A percentile compares a stretch with the other conserved stretches of the same genome.
phyloP scores from a whole-genome alignment of 2,797 vertebrate genomes.

The Trachops cirrhosus region DNA sequence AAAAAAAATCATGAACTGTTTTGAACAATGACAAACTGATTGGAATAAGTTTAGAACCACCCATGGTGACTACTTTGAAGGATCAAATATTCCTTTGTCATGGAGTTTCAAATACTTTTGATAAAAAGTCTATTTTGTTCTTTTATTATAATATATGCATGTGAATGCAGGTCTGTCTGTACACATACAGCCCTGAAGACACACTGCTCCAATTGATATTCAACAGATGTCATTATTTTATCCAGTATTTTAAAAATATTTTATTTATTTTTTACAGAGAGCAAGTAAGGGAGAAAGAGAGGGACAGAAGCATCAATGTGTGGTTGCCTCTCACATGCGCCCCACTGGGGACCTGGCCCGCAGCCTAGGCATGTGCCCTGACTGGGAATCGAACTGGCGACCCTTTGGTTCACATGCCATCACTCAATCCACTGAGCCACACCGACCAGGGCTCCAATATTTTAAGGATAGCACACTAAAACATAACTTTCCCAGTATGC shows the following conservation, averaged over 20 bases:
- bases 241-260: neutral
- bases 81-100: neutral
- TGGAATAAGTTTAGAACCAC: neutral
- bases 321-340: too few species aligned
- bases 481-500: neutral
- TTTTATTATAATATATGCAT: neutral
- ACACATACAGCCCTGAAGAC: neutral
- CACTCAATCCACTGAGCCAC: too few species aligned
- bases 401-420: too few species aligned
- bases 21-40: neutral
- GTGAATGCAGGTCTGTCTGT: neutral
- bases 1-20: neutral
- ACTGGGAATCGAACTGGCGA: too few species aligned
- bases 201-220: neutral
- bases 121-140: neutral
- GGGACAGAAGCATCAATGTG: too few species aligned
- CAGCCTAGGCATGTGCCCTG: too few species aligned
- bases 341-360: too few species aligned
- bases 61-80: neutral
- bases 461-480: neutral
- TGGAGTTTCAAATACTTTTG: neutral
- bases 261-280: too few species aligned
- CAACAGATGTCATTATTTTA: neutral
- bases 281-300: too few species aligned
- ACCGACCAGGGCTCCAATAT: neutral